These are phyloP conservation scores for Cyaniris semiargus DNA, from an alignment of 2,888 invertebrate species.

Conservation along the genomic window DNA sequence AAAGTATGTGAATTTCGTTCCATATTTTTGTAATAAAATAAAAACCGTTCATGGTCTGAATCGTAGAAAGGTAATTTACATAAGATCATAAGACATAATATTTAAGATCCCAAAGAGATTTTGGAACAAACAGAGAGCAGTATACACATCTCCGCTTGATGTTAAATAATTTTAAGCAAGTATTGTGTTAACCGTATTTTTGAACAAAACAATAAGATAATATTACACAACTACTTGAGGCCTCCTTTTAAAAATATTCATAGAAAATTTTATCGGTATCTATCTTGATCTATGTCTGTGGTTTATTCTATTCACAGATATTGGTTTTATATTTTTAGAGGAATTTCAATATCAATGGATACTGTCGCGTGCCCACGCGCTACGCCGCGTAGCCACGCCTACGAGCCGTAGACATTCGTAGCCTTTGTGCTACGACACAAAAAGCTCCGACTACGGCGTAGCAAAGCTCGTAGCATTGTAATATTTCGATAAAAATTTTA, in stretches of 20 bases:
- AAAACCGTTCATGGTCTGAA: too few relatives aligned
- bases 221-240: neutral
- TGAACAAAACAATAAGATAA: neutral
- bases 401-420: conserved; percentile 9
- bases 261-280: neutral
- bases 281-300: too few relatives aligned
- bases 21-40: too few relatives aligned
- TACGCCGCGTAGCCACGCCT: neutral
- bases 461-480: neutral
- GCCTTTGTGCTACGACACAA: neutral
- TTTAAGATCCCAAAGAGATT: too few relatives aligned
- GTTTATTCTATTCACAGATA: neutral
- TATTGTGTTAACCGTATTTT: too few relatives aligned
- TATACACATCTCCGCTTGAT: too few relatives aligned
- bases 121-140: too few relatives aligned
- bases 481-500: neutral
- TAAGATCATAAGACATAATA: too few relatives aligned
- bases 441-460: neutral
- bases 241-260: neutral
- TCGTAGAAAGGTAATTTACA: too few relatives aligned
- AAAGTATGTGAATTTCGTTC: too few relatives aligned
- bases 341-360: neutral
- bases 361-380: neutral
- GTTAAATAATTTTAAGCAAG: too few relatives aligned
- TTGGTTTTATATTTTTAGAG: conserved; percentile 7